These are phyloP conservation scores for Taeniopygia guttata DNA, from an alignment of 2,797 vertebrate genomes.

Conservation along the genomic window DNA sequence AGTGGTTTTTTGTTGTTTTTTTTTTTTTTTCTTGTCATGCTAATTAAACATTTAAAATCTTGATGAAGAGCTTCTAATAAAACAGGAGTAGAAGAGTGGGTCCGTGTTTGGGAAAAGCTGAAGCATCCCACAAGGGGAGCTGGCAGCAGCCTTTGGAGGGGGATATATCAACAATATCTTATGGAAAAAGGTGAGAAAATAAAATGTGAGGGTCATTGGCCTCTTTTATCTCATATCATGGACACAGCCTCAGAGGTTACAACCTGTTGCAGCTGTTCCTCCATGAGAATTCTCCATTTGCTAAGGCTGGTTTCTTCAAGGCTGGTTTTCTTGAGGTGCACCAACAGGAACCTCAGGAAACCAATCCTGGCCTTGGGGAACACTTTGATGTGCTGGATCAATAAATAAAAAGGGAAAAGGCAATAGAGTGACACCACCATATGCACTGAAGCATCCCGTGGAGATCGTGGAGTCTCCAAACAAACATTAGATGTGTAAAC, in stretches of 20 bases:
- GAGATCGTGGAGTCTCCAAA: constrained; percentile 25
- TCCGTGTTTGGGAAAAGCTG: background rate
- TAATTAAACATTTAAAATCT: background rate
- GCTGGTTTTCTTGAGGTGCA: background rate
- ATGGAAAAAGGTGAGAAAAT: background rate
- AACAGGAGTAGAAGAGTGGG: background rate
- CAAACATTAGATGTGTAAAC: constrained; percentile 54
- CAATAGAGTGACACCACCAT: constrained; percentile 13
- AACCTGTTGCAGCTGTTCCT: background rate
- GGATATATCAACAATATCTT: background rate
- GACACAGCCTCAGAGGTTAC: background rate
- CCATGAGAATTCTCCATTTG: background rate
- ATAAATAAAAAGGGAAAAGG: background rate
- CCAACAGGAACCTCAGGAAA: background rate
- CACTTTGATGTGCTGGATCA: background rate
- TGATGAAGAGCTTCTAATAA: background rate
- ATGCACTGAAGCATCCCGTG: background rate
- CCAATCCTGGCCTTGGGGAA: background rate
- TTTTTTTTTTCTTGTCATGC: background rate
- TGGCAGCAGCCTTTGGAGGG: background rate
- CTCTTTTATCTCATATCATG: background rate
- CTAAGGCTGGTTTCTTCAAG: background rate
- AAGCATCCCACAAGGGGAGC: background rate
- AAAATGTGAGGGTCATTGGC: background rate
- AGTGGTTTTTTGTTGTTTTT: no score